A percentile compares a stretch with the other conserved stretches of the same genome.
Conservation (phyloP, 2,797 vertebrate genomes). For the Furcifer pardalis region DNA sequence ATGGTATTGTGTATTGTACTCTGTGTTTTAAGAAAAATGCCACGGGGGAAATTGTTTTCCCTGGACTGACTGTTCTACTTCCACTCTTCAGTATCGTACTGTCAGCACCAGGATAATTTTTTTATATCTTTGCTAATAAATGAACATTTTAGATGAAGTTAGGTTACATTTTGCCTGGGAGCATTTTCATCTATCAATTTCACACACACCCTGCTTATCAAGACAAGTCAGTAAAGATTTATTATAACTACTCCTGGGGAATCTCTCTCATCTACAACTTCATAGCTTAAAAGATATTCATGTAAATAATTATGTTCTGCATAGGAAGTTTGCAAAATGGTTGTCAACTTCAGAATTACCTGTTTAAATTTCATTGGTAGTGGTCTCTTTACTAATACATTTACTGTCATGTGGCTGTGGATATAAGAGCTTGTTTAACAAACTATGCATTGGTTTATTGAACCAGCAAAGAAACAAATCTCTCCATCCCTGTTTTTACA, state of each 20-base stretch:
- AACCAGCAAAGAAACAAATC: slow-evolving; percentile 7
- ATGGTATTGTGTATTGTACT: slow-evolving; percentile 15
- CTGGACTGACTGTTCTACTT: slow-evolving; percentile 49
- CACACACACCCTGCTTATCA: slow-evolving; percentile 61
- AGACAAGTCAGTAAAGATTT: slow-evolving; percentile 70
- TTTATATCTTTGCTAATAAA: slow-evolving; percentile 60
- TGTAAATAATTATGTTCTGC: slow-evolving; percentile 49
- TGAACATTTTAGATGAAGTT: slow-evolving; percentile 66
- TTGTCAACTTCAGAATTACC: slow-evolving; percentile 52
- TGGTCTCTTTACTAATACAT: slow-evolving; percentile 42
- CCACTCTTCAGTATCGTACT: slow-evolving; percentile 48
- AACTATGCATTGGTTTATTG: slow-evolving; percentile 42
- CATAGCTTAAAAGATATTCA: slow-evolving; percentile 62
- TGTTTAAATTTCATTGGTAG: slow-evolving; percentile 41
- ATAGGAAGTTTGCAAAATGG: slow-evolving; percentile 43
- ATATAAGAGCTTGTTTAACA: slow-evolving; percentile 42
- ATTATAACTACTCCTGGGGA: slow-evolving; percentile 61
- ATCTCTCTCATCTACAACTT: slow-evolving; percentile 53
- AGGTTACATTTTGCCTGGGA: slow-evolving; percentile 70
- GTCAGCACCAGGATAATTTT: slow-evolving; percentile 39
- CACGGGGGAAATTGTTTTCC: slow-evolving; percentile 45
- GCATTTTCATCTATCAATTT: slow-evolving; percentile 63
- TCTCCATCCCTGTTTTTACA: neutral
- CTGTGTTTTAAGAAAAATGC: slow-evolving; percentile 35
- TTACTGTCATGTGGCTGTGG: slow-evolving; percentile 54